A percentile compares a stretch with the other conserved stretches of the same genome.
Conservation (phyloP, 1,140 invertebrate species). For the Theocolax elegans region DNA sequence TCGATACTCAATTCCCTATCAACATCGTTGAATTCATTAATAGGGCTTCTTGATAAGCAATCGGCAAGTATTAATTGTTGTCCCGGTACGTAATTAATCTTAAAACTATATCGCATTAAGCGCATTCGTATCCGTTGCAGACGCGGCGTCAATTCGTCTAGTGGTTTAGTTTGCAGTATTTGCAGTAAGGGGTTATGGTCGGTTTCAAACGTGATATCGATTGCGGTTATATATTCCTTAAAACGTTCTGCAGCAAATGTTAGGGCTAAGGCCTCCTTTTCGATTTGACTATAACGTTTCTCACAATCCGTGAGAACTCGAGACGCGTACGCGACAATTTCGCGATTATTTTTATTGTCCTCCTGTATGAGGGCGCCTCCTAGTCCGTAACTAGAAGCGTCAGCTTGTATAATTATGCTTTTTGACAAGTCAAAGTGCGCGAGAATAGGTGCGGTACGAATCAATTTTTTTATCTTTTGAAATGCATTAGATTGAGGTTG, state of each 20-base stretch:
- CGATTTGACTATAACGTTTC: too few relatives aligned
- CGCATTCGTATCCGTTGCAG: constrained; percentile 28
- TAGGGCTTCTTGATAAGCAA: constrained; percentile 18
- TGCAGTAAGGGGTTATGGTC: constrained; percentile 44
- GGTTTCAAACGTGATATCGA: too few relatives aligned
- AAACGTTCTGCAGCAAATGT: too few relatives aligned
- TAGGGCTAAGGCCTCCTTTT: too few relatives aligned
- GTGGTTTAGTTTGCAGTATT: constrained; percentile 28
- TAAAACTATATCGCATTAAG: constrained; percentile 32
- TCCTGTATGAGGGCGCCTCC: constrained; percentile 31
- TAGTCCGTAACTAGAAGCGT: constrained; percentile 42
- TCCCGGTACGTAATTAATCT: constrained; percentile 11
- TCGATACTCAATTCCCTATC: constrained; percentile 25
- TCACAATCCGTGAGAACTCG: too few relatives aligned
- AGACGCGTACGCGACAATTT: too few relatives aligned
- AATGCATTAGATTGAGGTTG: constrained; percentile 41
- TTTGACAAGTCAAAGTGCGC: constrained; percentile 38
- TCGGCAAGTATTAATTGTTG: constrained; percentile 26
- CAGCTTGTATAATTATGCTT: constrained; percentile 38
- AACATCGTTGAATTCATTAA: not conserved
- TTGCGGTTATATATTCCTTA: too few relatives aligned
- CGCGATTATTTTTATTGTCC: too few relatives aligned
- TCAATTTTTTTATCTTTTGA: constrained; percentile 31
- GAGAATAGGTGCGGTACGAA: constrained; percentile 14
- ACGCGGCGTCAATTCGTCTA: constrained; percentile 29